phyloP scores from a whole-genome alignment of 2,888 invertebrate species.

The Monoplex corrugatus region DNA sequence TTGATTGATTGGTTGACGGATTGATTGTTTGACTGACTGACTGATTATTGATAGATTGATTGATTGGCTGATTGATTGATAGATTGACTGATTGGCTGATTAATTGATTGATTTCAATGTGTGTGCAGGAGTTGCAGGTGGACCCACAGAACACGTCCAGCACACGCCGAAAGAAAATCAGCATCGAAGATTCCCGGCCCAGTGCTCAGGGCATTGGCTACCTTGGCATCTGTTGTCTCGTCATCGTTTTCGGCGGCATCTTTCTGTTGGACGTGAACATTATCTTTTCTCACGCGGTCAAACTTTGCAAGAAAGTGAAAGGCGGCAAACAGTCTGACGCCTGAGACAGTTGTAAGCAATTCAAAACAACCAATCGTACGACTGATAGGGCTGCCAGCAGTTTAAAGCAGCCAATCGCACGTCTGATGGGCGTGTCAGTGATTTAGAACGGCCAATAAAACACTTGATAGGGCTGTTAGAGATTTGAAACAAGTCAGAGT shows the following conservation, averaged over 20 bases:
- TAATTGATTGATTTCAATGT: background rate
- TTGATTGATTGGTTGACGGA: no score
- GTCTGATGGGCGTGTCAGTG: background rate
- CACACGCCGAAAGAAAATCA: conserved; percentile 48
- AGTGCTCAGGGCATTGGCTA: conserved; percentile 54
- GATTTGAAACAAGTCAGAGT: background rate
- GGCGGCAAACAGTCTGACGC: background rate
- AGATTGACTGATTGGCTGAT: background rate
- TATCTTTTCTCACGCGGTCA: conserved; percentile 25
- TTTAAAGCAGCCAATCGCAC: background rate
- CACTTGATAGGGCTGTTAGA: background rate
- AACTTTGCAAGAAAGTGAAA: conserved; percentile 33
- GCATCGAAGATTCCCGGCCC: conserved; percentile 49
- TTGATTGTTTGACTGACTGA: background rate
- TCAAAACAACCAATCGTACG: background rate
- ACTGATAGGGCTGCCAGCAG: background rate
- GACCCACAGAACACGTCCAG: conserved; percentile 52
- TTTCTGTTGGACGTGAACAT: conserved; percentile 51
- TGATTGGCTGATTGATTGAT: no score
- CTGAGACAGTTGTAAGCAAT: background rate
- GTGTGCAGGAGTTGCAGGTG: conserved; percentile 46
- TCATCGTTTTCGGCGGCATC: conserved; percentile 52
- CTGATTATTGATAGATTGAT: background rate
- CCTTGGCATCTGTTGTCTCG: conserved; percentile 49
- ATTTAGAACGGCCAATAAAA: no score